These are phyloP conservation scores for Pterocles gutturalis DNA, from an alignment of 2,113 vertebrate genomes.

Conservation along the genomic window DNA sequence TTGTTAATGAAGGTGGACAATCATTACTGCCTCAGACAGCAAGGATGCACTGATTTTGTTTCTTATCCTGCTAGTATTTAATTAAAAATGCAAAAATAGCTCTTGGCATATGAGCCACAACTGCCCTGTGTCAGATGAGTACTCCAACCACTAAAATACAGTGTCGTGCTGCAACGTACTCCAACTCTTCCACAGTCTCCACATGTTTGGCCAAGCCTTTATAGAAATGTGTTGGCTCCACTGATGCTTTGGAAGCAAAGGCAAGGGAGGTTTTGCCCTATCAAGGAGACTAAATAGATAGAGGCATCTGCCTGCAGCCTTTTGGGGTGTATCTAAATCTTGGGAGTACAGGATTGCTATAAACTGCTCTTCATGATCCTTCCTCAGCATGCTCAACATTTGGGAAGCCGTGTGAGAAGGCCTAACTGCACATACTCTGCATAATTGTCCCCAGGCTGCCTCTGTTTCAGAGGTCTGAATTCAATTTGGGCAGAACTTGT, in stretches of 20 bases:
- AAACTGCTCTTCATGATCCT: background rate
- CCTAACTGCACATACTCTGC: background rate
- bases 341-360: background rate
- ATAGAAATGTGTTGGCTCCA: background rate
- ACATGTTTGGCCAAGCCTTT: background rate
- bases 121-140: background rate
- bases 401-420: background rate
- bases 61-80: background rate
- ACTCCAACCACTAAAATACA: background rate
- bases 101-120: background rate
- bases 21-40: background rate
- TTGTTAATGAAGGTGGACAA: background rate
- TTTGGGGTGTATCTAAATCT: background rate
- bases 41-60: background rate
- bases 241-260: background rate
- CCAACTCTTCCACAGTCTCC: background rate
- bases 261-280: fast-evolving
- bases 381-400: background rate
- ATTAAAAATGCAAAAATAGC: background rate
- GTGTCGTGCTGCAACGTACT: background rate
- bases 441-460: background rate
- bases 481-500: background rate
- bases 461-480: background rate
- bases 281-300: background rate
- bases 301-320: background rate